Evolutionary conservation across 2,113 vertebrate species (phyloP).

Genomic region (Actinemys pallida): DNA sequence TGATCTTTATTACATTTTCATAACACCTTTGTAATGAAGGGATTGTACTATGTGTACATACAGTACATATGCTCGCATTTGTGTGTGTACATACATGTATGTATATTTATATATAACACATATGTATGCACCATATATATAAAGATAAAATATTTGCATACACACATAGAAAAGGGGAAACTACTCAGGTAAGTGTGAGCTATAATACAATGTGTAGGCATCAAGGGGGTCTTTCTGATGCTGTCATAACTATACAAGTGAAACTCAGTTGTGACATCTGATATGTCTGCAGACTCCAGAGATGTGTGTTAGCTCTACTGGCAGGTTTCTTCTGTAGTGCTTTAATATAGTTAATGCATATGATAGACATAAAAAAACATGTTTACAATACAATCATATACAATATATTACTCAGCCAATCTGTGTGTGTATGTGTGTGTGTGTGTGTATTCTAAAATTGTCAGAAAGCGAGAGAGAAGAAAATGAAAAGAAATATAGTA

Average conservation of each 20-base stretch:
- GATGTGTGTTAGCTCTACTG: slow-evolving; percentile 25
- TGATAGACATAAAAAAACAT: slow-evolving; percentile 11
- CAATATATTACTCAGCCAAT: slow-evolving; percentile 69
- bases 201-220: background rate
- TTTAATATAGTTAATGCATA: slow-evolving; percentile 73
- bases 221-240: background rate
- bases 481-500: slow-evolving; percentile 31
- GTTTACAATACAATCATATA: slow-evolving; percentile 70
- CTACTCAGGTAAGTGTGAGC: slow-evolving; percentile 30
- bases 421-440: slow-evolving; percentile 69
- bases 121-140: background rate
- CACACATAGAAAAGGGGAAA: slow-evolving; percentile 14
- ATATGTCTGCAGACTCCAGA: slow-evolving; percentile 32
- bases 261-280: slow-evolving; percentile 33
- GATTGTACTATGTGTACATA: background rate
- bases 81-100: background rate
- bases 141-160: background rate
- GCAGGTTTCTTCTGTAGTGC: slow-evolving; percentile 62
- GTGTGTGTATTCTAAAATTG: slow-evolving; percentile 21
- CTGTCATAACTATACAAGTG: background rate
- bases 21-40: background rate
- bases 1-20: background rate
- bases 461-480: slow-evolving; percentile 55
- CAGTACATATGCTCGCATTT: background rate
- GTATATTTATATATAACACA: background rate